Evolutionary conservation across 1,140 invertebrate genomes (phyloP), one percentile per base, ranked within the genome.

Genomic region (Drosophila ironensis): DNA sequence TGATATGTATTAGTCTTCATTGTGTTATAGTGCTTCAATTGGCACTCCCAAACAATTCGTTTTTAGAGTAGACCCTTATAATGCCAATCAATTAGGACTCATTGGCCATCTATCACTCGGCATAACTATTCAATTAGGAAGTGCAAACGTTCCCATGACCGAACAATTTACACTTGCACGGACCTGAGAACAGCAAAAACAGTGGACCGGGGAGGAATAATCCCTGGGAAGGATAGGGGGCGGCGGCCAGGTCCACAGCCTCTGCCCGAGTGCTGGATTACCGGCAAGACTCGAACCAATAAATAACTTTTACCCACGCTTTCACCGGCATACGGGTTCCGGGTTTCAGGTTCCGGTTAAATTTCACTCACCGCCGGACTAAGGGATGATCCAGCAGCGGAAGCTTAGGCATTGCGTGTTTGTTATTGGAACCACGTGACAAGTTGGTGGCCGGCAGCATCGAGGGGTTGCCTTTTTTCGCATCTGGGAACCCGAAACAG

Each of bases 361-460:
- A 54, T 54, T 67, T 69, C 63, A 38, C 8, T 6, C 48, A 19
- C n/a, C 9, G 17, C 53, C 9, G 27, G 35, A 38, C 60, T 68
- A 80, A 59, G 80, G 80, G 80, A 80, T 86, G 80, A 86, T 86
- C 74, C 80, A n/a, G n/a, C n/a, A n/a, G n/a, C n/a, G n/a, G n/a
- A n/a, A n/a, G n/a, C 22, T 51, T 37, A 8, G 30, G 30, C 22
- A 16, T 59, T 57, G 48, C 57, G 77, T 86, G 75, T 86, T 86
- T 86, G 80, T 86, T 86, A 72, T 86, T 86, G 73, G 80, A 86
- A 86, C 80, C 80, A 86, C 80, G 80, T 86, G 80, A 86, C 80
- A 86, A 86, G 80, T 86, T 86, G 74, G 35, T 46, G 54, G 59
- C 7, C 52, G 33, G 50, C 16, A 20, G 4, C 50, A 9, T 17